phyloP scores from a whole-genome alignment of 2,113 vertebrate genomes.

The Eolophus roseicapilla region DNA sequence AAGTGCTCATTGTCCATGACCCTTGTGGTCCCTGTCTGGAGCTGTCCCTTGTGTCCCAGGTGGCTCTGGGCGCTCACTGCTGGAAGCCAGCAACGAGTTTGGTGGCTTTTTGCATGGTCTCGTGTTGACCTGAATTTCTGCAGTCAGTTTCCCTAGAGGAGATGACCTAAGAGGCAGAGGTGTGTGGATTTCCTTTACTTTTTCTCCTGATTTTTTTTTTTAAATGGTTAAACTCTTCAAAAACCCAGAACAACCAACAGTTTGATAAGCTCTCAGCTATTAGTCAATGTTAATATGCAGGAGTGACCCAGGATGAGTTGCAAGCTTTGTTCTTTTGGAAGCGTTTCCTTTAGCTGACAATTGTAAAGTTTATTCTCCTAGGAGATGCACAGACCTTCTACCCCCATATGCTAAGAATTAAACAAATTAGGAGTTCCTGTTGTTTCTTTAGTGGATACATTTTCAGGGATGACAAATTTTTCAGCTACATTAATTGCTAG shows the following conservation, averaged over 20 bases:
- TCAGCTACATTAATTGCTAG: background rate
- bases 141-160: background rate
- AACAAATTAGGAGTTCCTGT: background rate
- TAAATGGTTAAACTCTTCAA: background rate
- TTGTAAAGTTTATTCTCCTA: background rate
- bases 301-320: background rate
- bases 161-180: background rate
- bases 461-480: background rate
- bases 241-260: background rate
- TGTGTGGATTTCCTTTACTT: background rate
- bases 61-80: background rate
- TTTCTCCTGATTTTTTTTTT: background rate
- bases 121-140: background rate
- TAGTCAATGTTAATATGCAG: background rate
- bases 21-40: background rate
- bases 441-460: background rate
- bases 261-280: background rate
- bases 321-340: background rate
- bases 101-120: background rate
- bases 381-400: background rate
- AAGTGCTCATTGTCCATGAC: background rate
- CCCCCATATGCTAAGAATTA: background rate
- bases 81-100: background rate
- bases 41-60: background rate
- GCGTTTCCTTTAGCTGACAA: background rate